Base-by-base conservation (phyloP, 2,113 vertebrate species). In the Phasianus colchicus region DNA sequence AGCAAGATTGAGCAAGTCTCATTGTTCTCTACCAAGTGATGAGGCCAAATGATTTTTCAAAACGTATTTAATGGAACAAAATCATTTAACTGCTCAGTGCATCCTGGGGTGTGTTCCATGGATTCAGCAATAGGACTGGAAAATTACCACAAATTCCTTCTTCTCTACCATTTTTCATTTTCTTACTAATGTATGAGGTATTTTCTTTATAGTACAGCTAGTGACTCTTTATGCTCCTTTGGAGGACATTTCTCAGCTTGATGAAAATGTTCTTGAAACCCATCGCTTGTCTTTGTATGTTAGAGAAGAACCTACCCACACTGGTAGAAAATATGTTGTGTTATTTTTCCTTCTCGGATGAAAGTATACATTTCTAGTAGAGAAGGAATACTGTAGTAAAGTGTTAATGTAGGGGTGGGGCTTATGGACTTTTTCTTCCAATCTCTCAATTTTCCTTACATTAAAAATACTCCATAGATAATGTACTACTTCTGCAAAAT, bases 1-100 rank as follows among this genome's bases (percentile, higher is more conserved):
- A 67, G 25, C 87, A 89, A 85, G 87, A 89, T 25, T 80, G 72
- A 63, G 11, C 89, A 95, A 83, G 60, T 58, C 50, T 18, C 24
- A 18, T 36, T 55, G 34, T 63, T 81, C 47, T 67, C 29, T 55
- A 79, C 34, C 29, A 60, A 52, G 17, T 47, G 29, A 64, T 1
- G 3, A 86, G 27, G 78, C 36, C 47, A 85, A 93, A 63, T 45
- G 10, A 13, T 73, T 92, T 93, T 86, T 72, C 67, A 73, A 48
- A 66, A 50, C 38, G 55, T 65, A 20, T 6, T 79, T 13, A 0
- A 0, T 76, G 48, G 30, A 91, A 83, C 16, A 84, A 77, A 77
- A 50, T 61, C 1, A 36, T 66, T 86, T 71, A 20, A 45, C 52
- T 72, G 15, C 20, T 90, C 27, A 12, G 20, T 32, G 0, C 57